Percentiles rank a stretch among this genome's conserved stretches.
Evolutionary conservation across 2,113 vertebrate species (phyloP).

Genomic region (Prionailurus viverrinus): DNA sequence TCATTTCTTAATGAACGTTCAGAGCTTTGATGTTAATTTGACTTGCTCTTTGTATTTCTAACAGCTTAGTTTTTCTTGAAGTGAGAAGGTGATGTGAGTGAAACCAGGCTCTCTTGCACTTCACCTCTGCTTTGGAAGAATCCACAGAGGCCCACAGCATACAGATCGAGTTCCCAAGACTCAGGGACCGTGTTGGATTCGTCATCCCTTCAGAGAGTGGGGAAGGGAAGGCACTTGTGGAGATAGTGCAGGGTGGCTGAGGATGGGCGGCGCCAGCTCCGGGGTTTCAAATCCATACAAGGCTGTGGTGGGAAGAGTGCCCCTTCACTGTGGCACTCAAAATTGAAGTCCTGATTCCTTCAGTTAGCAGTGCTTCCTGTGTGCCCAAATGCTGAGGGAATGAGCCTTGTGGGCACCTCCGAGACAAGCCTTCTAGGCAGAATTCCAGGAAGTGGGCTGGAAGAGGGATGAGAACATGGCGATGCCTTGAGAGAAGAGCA

Average conservation of each 20-base stretch:
- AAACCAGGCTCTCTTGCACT: neutral
- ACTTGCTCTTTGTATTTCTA: neutral
- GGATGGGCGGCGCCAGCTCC: fast-evolving
- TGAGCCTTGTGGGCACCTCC: neutral
- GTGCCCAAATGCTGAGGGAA: no score
- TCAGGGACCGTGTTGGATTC: neutral
- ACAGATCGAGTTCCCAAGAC: neutral
- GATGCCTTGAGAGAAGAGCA: neutral
- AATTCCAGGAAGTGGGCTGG: neutral
- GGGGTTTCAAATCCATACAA: neutral
- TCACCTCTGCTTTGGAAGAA: neutral
- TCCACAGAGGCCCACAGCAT: neutral
- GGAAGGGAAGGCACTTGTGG: fast-evolving
- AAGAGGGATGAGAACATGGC: no score
- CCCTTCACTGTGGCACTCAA: neutral
- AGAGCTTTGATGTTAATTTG: neutral
- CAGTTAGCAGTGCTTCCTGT: neutral
- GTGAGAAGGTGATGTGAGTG: neutral
- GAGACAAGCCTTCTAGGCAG: neutral
- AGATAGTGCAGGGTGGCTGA: neutral
- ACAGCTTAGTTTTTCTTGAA: neutral
- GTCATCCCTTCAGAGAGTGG: neutral
- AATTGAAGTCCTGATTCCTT: neutral
- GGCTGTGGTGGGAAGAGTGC: neutral
- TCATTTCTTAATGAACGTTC: neutral